Percentiles rank a stretch among this genome's conserved stretches.
These are phyloP conservation scores for Sarcophaga caerulescens DNA, from an alignment of 2,888 invertebrate species.

Conservation along the genomic window DNA sequence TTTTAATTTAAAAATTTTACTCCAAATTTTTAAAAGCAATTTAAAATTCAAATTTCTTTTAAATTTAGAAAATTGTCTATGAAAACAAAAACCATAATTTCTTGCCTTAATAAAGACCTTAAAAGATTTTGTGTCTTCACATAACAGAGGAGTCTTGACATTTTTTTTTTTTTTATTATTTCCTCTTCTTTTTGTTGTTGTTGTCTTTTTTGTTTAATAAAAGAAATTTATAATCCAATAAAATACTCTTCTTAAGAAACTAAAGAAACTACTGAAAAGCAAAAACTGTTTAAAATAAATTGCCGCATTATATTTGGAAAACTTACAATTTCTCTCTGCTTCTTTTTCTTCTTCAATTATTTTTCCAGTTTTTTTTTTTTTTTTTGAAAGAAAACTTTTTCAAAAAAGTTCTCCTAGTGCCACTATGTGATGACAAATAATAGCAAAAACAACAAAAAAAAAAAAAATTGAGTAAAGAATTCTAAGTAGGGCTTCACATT, in stretches of 20 bases:
- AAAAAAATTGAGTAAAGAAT: neutral
- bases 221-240: conserved; percentile 57
- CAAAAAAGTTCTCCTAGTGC: conserved; percentile 17
- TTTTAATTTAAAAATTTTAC: too few relatives aligned
- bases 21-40: too few relatives aligned
- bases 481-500: conserved; percentile 14
- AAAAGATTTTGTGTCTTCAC: conserved; percentile 15
- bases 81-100: conserved; percentile 18
- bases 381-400: conserved; percentile 24
- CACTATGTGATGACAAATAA: conserved; percentile 46
- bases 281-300: conserved; percentile 64
- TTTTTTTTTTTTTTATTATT: neutral
- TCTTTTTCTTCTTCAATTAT: conserved; percentile 5
- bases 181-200: neutral
- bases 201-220: neutral
- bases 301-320: conserved; percentile 62
- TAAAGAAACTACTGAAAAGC: conserved; percentile 49
- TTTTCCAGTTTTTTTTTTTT: neutral
- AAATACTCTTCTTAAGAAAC: conserved; percentile 44
- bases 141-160: too few relatives aligned
- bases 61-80: neutral
- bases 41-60: too few relatives aligned
- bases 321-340: conserved; percentile 15
- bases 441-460: conserved; percentile 6
- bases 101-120: conserved; percentile 29